These are phyloP conservation scores for Enteromius afrohamiltoni DNA, from an alignment of 2,797 vertebrate genomes.

Conservation along the genomic window DNA sequence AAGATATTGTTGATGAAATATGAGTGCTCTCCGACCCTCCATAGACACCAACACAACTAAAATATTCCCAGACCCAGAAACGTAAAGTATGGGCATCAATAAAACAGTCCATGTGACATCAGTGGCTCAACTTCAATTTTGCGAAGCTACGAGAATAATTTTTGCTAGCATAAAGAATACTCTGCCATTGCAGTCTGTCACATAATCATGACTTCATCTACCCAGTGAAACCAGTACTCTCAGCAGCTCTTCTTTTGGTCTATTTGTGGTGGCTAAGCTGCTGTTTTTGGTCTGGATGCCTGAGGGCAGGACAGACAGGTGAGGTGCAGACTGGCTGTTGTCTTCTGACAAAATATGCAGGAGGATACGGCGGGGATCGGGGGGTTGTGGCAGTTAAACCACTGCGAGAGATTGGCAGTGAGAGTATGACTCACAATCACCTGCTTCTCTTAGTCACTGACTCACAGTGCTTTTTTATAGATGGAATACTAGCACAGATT, in stretches of 20 bases:
- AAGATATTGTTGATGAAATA: too few species aligned
- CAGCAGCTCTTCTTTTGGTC: conserved; percentile 11
- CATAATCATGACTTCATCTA: background rate
- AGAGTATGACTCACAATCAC: conserved; percentile 42
- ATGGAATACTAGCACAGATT: conserved; percentile 21
- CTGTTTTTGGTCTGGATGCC: conserved; percentile 31
- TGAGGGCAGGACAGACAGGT: conserved; percentile 44
- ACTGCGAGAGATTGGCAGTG: conserved; percentile 20
- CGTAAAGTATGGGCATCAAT: too few species aligned
- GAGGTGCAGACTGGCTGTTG: background rate
- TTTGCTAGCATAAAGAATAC: too few species aligned
- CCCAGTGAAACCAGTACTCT: background rate
- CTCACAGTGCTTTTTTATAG: conserved; percentile 34
- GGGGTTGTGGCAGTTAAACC: conserved; percentile 18
- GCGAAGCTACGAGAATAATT: too few species aligned
- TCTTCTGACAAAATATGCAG: conserved; percentile 32
- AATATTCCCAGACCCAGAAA: too few species aligned
- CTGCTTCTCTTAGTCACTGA: conserved; percentile 9
- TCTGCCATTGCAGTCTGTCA: background rate
- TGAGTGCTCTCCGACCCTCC: too few species aligned
- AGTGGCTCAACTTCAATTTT: too few species aligned
- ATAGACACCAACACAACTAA: too few species aligned
- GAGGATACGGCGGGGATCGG: conserved; percentile 23
- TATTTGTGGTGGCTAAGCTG: conserved; percentile 32
- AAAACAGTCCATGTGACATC: too few species aligned